Percentiles rank a stretch among this genome's conserved stretches.
Evolutionary conservation across 2,113 vertebrate species (phyloP).

Genomic region (Pungitius pungitius): DNA sequence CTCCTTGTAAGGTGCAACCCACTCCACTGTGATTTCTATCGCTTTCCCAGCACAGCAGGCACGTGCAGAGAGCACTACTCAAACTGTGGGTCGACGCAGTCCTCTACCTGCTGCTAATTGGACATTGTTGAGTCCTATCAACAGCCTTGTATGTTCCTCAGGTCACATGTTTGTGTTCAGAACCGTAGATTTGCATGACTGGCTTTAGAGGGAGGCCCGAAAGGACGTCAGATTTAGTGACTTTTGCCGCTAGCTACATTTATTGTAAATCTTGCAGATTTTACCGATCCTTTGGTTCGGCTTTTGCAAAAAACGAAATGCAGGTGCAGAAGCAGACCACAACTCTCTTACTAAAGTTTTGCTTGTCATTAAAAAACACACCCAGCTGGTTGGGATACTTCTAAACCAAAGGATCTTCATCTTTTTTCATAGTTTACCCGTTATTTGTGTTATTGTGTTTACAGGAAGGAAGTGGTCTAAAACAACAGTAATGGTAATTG

Average conservation of each 20-base stretch:
- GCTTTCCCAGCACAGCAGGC: too few species aligned
- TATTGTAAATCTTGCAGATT: background rate
- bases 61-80: too few species aligned
- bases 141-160: background rate
- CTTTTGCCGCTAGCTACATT: background rate
- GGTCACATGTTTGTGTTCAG: background rate
- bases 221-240: background rate
- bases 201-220: background rate
- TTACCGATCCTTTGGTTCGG: background rate
- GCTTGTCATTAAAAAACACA: background rate
- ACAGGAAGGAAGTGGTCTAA: too few species aligned
- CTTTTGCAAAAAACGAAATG: background rate
- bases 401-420: background rate
- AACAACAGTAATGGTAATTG: too few species aligned
- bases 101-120: background rate
- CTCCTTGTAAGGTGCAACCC: background rate
- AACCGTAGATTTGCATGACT: background rate
- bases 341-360: background rate
- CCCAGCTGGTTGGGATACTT: background rate
- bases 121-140: background rate
- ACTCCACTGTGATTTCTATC: too few species aligned
- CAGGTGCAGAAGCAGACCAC: background rate
- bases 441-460: too few species aligned
- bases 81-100: background rate
- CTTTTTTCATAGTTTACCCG: background rate